Percentiles rank a stretch among this genome's conserved stretches.
These are phyloP conservation scores for Habrosyne pyritoides DNA, from an alignment of 2,888 invertebrate species.

Conservation along the genomic window DNA sequence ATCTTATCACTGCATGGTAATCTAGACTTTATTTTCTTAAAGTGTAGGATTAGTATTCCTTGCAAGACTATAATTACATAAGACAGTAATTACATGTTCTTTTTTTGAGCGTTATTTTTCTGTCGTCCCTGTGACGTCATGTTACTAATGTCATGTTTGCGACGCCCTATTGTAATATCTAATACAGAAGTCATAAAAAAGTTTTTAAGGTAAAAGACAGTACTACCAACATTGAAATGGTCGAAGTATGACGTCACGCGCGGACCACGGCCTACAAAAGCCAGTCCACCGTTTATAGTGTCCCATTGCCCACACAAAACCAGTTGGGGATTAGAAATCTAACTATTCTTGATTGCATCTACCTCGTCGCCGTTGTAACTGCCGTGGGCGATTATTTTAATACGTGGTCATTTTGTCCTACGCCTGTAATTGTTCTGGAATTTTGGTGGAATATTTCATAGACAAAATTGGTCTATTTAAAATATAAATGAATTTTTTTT, in stretches of 20 bases:
- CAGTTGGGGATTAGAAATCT: conserved; percentile 56
- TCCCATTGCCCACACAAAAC: conserved; percentile 21
- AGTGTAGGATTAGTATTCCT: not conserved
- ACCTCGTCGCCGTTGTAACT: conserved; percentile 29
- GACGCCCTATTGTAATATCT: no score
- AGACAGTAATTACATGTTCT: not conserved
- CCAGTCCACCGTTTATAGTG: conserved; percentile 22
- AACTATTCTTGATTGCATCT: conserved; percentile 45
- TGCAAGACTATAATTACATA: not conserved
- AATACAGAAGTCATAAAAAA: no score
- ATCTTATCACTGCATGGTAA: conserved; percentile 19
- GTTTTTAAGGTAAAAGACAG: no score
- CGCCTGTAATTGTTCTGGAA: conserved; percentile 53
- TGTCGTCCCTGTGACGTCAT: no score
- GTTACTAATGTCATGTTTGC: no score
- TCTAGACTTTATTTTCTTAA: not conserved
- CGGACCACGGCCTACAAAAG: conserved; percentile 18
- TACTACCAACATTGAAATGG: not conserved
- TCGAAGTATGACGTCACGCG: not conserved
- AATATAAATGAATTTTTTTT: conserved; percentile 27
- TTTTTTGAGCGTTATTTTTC: no score
- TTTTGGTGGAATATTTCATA: conserved; percentile 38
- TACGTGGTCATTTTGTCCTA: conserved; percentile 69
- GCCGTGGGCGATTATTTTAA: conserved; percentile 65
- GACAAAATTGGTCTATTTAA: conserved; percentile 23